Evolutionary conservation across 2,888 invertebrate species (phyloP).

Genomic region (Priocnemis perturbator): DNA sequence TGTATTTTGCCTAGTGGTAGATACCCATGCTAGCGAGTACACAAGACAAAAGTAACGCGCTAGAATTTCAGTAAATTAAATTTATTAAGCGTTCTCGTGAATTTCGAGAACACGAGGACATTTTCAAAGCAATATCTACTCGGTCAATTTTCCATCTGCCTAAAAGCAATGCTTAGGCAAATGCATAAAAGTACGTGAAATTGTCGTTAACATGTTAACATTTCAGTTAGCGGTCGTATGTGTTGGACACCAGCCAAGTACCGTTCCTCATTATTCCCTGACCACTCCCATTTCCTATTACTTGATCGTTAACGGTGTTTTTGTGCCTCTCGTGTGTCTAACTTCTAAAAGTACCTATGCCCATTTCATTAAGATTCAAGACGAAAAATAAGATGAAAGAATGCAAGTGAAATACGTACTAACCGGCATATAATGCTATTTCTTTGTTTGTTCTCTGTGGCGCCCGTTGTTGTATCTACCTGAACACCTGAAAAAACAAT

Average conservation of each 20-base stretch:
- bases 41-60: no score
- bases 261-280: constrained; percentile 2
- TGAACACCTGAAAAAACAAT: constrained; percentile 72
- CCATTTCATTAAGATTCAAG: constrained; percentile 32
- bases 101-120: no score
- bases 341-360: constrained; percentile 42
- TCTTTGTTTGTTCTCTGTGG: constrained; percentile 75
- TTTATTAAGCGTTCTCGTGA: no score
- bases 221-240: no score
- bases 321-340: constrained; percentile 45
- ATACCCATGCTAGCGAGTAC: no score
- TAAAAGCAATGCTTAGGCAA: no score
- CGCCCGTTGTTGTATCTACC: constrained; percentile 74
- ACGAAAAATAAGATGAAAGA: constrained; percentile 27
- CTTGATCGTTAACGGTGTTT: constrained; percentile 30
- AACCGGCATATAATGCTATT: constrained; percentile 72
- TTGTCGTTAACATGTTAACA: no score
- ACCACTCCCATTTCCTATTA: constrained; percentile 15
- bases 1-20: constrained; percentile 15
- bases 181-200: no score
- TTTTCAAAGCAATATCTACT: no score
- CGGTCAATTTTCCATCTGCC: no score
- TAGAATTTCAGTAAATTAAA: no score
- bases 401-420: constrained; percentile 63
- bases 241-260: not conserved